Base-by-base conservation (phyloP, 1,140 invertebrate genomes). In the Caenorhabditis inopinata region DNA sequence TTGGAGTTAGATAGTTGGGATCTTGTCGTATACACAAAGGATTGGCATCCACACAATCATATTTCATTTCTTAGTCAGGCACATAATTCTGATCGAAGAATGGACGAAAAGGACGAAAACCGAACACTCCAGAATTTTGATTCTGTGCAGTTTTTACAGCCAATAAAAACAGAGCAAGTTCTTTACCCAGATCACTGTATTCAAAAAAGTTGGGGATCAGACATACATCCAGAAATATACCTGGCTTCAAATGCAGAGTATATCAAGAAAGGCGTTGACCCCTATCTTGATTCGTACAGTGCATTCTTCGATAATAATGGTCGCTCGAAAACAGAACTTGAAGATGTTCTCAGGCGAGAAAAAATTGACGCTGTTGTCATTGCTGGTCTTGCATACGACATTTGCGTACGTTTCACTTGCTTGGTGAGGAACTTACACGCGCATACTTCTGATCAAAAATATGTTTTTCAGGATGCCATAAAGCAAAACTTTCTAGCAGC, bases 31-130 rank as follows among this genome's bases (percentile, higher is more conserved):
- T 98, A 98, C 90, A 95, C 95, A 0, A 78, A 81, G 46, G 96
- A 98, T 90, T 98, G 96, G 96, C 96, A 98, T 92, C 96, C 96
- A 0, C 92, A 92, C 38, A 93, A 97, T 91, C 96, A 99, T 90
- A 93, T 98, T 25, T 97, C 95, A 16, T 99, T 98, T 89, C 85
- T 83, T 53, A 84, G 85, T 51, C 83, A 87, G 45, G 86, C 83
- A 21, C 83, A 85, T 23, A 85, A 87, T 48, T 38, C 42, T 2
- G 85, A 93, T 96, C 82, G 96, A 96, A 86, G 97, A 96, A 90
- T 92, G 96, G 48, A 91, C 91, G 62, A 90, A 91, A 85, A 89
- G 93, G 25, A 92, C 92, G 80, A 88, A 94, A 48, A 91, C 94
- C 87, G 89, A 91, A 75, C 92, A 91, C 6, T 93, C 92, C 86